Conservation (phyloP, 2,113 vertebrate genomes). For the Azemiops feae region DNA sequence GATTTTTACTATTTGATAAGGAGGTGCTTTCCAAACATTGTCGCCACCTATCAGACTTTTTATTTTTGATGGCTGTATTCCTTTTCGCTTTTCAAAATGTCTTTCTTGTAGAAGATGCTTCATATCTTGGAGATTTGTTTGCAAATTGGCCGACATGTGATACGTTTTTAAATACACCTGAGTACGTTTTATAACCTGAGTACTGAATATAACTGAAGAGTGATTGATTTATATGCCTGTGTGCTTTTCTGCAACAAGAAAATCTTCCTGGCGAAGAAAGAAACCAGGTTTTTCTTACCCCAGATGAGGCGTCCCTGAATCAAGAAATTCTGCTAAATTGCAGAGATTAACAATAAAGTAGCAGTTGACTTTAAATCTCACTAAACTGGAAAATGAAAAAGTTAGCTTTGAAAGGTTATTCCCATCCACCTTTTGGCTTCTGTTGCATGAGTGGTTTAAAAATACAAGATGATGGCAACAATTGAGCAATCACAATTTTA, state of each 20-base stretch:
- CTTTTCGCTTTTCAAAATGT: not conserved
- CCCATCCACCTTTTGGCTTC: not conserved
- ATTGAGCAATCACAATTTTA: not conserved
- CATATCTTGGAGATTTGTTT: not conserved
- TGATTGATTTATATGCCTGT: not conserved
- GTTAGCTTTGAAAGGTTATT: not conserved
- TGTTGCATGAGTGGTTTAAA: not conserved
- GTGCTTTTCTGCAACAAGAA: not conserved
- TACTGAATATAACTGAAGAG: not conserved
- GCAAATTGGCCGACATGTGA: not conserved
- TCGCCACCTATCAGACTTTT: not conserved
- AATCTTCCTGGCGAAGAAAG: not conserved
- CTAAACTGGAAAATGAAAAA: not conserved
- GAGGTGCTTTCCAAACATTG: not conserved
- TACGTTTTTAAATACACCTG: not conserved
- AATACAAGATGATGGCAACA: not conserved
- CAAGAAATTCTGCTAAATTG: not conserved
- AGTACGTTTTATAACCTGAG: not conserved
- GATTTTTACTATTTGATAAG: not conserved
- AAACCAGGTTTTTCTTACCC: not conserved
- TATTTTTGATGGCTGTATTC: not conserved
- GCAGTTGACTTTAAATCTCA: not conserved
- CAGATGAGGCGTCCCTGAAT: not conserved
- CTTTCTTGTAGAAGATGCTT: not conserved
- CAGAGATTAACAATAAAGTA: not conserved